Evolutionary conservation across 2,113 vertebrate species (phyloP).

Genomic region (Drymodes brunneopygia): DNA sequence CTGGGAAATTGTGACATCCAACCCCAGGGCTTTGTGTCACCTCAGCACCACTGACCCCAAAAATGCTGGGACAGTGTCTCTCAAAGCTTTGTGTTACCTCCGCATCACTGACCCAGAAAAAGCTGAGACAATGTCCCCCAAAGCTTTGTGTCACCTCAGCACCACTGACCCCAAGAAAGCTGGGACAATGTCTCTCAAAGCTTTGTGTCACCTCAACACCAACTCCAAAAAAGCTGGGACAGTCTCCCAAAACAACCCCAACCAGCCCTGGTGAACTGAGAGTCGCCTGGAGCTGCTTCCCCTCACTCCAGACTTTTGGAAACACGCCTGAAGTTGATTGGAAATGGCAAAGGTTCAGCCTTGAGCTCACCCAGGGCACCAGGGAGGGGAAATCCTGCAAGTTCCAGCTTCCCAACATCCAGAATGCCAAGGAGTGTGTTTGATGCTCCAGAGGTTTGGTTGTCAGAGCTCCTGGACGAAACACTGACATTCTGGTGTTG

Average conservation of each 20-base stretch:
- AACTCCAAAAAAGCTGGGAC: background rate
- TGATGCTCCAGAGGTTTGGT: background rate
- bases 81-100: background rate
- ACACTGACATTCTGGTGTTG: background rate
- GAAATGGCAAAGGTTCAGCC: background rate
- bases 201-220: background rate
- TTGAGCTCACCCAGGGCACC: background rate
- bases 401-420: background rate
- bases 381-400: background rate
- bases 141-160: background rate
- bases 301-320: background rate
- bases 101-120: too few relatives aligned
- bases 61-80: background rate
- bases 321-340: background rate
- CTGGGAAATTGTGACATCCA: background rate
- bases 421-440: background rate
- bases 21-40: background rate
- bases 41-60: too few relatives aligned
- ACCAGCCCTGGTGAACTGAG: rapidly evolving
- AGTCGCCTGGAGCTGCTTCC: background rate
- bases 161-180: too few relatives aligned
- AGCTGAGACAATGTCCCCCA: too few relatives aligned
- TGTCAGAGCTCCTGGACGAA: background rate
- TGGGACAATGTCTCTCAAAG: too few relatives aligned
- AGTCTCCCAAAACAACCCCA: background rate